A percentile compares a stretch with the other conserved stretches of the same genome.
Conservation (phyloP, 2,888 invertebrate genomes). For the Lasioglossum pauxillum region DNA sequence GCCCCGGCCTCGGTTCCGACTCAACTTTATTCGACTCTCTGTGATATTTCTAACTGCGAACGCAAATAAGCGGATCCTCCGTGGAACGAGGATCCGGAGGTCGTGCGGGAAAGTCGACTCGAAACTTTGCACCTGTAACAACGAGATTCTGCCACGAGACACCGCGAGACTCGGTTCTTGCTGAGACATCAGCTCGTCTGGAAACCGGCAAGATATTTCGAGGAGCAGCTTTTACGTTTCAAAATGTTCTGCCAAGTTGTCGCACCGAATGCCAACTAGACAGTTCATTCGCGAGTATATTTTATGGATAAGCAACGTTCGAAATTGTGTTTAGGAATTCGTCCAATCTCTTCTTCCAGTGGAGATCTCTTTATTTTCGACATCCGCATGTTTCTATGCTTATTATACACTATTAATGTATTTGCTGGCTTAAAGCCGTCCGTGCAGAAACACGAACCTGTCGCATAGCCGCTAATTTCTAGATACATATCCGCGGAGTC, state of each 20-base stretch:
- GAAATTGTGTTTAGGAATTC: background rate
- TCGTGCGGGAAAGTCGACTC: slow-evolving; percentile 17
- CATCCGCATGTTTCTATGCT: background rate
- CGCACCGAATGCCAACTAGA: background rate
- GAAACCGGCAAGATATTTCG: slow-evolving; percentile 52
- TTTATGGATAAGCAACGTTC: background rate
- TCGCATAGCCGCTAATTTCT: background rate
- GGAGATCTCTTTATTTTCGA: background rate
- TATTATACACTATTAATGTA: background rate
- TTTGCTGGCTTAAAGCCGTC: background rate
- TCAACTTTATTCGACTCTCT: background rate
- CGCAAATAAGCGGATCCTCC: slow-evolving; percentile 63
- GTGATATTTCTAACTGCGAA: slow-evolving; percentile 64
- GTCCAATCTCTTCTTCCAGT: background rate
- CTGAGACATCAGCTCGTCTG: slow-evolving; percentile 1
- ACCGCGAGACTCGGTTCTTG: slow-evolving; percentile 31
- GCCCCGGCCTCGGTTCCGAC: background rate
- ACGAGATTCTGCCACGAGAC: slow-evolving; percentile 48
- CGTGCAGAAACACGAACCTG: background rate
- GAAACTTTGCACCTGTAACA: slow-evolving; percentile 68
- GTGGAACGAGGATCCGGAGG: slow-evolving; percentile 3
- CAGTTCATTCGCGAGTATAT: background rate
- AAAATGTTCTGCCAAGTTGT: slow-evolving; percentile 36
- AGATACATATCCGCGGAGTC: background rate
- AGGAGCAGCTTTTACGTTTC: slow-evolving; percentile 35